phyloP scores from a whole-genome alignment of 1,140 invertebrate species.

The Conus betulinus region DNA sequence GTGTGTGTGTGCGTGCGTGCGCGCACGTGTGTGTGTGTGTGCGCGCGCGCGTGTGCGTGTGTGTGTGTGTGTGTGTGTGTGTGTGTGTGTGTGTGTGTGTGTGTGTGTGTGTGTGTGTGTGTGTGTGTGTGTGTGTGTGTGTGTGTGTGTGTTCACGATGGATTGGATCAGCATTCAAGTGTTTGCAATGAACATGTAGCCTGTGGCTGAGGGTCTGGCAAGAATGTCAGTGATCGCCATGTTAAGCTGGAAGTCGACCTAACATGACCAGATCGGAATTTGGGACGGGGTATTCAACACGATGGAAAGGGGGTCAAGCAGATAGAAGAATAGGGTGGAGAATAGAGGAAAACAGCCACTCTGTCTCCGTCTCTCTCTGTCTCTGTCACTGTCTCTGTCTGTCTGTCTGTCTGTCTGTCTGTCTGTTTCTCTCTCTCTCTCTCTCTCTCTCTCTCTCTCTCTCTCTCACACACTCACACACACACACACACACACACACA shows the following conservation, averaged over 20 bases:
- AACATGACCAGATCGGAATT: too few species aligned
- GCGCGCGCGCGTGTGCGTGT: background rate
- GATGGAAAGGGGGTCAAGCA: too few species aligned
- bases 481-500: too few species aligned
- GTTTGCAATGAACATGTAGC: too few species aligned
- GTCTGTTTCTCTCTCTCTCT: background rate
- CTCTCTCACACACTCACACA: too few species aligned
- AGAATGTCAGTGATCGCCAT: too few species aligned
- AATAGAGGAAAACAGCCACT: too few species aligned
- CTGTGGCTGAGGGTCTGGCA: too few species aligned
- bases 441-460: too few species aligned
- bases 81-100: background rate
- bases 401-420: background rate
- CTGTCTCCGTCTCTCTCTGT: background rate
- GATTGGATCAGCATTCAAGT: background rate
- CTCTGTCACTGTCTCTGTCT: background rate
- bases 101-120: background rate
- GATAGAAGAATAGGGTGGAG: too few species aligned
- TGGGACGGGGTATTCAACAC: too few species aligned
- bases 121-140: background rate
- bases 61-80: background rate
- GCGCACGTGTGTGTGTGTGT: background rate
- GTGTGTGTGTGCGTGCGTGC: conserved; percentile 13
- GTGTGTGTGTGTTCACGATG: background rate
- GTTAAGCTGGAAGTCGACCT: too few species aligned